A percentile compares a stretch with the other conserved stretches of the same genome.
Conservation (phyloP, 2,888 invertebrate genomes). For the Melieria omissa region DNA sequence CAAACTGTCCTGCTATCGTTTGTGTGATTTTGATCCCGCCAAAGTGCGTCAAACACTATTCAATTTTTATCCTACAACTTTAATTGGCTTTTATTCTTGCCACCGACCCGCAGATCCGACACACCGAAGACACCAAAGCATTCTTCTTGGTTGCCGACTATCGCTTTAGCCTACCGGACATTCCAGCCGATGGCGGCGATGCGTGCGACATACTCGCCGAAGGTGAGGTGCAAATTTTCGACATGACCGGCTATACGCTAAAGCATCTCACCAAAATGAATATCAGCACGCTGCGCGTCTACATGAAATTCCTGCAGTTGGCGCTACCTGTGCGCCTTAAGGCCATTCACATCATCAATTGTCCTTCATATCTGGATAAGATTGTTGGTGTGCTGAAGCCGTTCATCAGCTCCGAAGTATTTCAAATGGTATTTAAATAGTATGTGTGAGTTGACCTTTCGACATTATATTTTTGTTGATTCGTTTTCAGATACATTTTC, state of each 20-base stretch:
- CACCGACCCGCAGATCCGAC: slow-evolving; percentile 68
- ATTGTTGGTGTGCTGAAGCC: slow-evolving; percentile 72
- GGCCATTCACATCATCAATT: slow-evolving; percentile 72
- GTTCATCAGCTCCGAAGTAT: slow-evolving; percentile 74
- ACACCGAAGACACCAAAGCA: slow-evolving; percentile 74
- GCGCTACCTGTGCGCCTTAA: slow-evolving; percentile 60
- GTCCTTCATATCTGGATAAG: slow-evolving; percentile 73
- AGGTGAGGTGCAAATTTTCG: slow-evolving; percentile 79
- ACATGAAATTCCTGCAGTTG: slow-evolving; percentile 58
- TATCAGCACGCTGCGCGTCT: slow-evolving; percentile 56
- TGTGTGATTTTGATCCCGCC: slow-evolving; percentile 73
- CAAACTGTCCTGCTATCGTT: slow-evolving; percentile 73
- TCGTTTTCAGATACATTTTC: slow-evolving; percentile 72
- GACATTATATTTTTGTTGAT: slow-evolving; percentile 1
- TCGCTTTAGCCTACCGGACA: slow-evolving; percentile 63
- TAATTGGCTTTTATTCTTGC: neutral
- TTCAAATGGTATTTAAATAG: slow-evolving; percentile 69
- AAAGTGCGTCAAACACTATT: slow-evolving; percentile 47
- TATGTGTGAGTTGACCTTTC: neutral
- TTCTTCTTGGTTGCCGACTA: slow-evolving; percentile 81
- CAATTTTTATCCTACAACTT: neutral
- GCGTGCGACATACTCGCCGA: slow-evolving; percentile 46
- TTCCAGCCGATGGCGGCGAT: slow-evolving; percentile 34
- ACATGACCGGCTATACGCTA: slow-evolving; percentile 73
- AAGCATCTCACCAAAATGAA: slow-evolving; percentile 72